phyloP scores from a whole-genome alignment of 1,140 invertebrate species.

The Drosophila ananassae region DNA sequence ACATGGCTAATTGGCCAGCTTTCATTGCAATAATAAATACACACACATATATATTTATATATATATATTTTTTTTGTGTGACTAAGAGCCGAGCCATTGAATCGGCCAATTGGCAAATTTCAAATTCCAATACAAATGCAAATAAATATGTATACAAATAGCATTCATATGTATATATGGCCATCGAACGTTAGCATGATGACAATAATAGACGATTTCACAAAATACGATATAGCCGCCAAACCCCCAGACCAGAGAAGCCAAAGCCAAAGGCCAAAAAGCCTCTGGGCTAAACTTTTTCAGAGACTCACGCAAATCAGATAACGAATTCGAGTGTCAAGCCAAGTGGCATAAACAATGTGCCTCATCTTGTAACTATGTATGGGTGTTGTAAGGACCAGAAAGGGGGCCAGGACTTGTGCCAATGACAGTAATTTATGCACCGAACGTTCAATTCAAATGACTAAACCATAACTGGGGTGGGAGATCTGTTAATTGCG shows the following conservation, averaged over 20 bases:
- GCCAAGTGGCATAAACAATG: slow-evolving; percentile 75
- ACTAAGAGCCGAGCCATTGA: slow-evolving; percentile 57
- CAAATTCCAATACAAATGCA: slow-evolving; percentile 69
- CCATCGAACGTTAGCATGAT: slow-evolving; percentile 79
- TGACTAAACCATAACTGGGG: slow-evolving; percentile 46
- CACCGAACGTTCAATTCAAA: slow-evolving; percentile 57
- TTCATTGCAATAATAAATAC: slow-evolving; percentile 74
- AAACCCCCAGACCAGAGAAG: background rate
- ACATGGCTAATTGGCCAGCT: slow-evolving; percentile 73
- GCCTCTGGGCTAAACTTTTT: slow-evolving; percentile 51
- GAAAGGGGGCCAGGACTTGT: slow-evolving; percentile 17
- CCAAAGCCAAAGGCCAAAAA: slow-evolving; percentile 17
- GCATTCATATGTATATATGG: slow-evolving; percentile 40
- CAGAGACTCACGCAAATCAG: slow-evolving; percentile 67
- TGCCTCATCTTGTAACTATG: slow-evolving; percentile 14
- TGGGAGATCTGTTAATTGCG: slow-evolving; percentile 67
- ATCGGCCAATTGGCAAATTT: slow-evolving; percentile 68
- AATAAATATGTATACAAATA: slow-evolving; percentile 44
- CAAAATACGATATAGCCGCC: slow-evolving; percentile 63
- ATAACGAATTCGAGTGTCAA: slow-evolving; percentile 77
- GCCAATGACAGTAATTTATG: slow-evolving; percentile 69
- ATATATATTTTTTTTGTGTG: slow-evolving; percentile 49
- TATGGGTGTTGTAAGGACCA: slow-evolving; percentile 5
- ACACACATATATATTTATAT: slow-evolving; percentile 54
- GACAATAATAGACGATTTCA: slow-evolving; percentile 81